Evolutionary conservation across 2,113 vertebrate genomes (phyloP), one percentile per base, ranked within the genome.

Genomic region (Sprattus sprattus): DNA sequence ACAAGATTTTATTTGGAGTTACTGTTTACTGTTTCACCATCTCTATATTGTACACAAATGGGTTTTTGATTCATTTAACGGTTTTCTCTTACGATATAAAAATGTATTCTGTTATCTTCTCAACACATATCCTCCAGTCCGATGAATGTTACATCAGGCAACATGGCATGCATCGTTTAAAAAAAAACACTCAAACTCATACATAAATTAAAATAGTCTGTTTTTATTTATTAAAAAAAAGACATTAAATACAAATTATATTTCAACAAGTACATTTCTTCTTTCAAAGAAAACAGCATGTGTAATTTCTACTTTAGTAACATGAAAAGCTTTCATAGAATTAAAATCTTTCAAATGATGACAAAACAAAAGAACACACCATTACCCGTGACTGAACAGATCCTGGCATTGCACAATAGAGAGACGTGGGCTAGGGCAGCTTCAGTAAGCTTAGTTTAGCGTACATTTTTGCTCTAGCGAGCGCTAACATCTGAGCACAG

Each of bases 161-260:
- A 57, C 52, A 60, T 22, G 20, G 20, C 54, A 60, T 22, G 54
- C 4, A 85, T 81, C 47, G 46, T 0, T 44, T 13, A 16, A 52
- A 57, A 39, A 86, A 46, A 32, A 83, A 15, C 83, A 20, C 67
- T 78, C 28, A 32, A 49, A 80, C 32, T 57, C 39, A 22, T 78
- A 2, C 18, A 16, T 52, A 49, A 85, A 86, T 93, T 91, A 89
- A 93, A 93, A 94, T 91, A 89, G 92, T 93, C 71, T 39, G 92
- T 94, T 95, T 88, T 92, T 94, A 87, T 94, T 94, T 93, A 89
- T 90, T 93, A 88, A 88, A 90, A 93, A 92, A 94, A 93, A 91
- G 87, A 93, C 92, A 94, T 94, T 94, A 95, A 96, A 96, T 95
- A 95, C 93, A 95, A 94, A 94, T 93, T 88, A 94, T 92, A 94